These are phyloP conservation scores for Camelus bactrianus DNA, from an alignment of 2,113 vertebrate species.

Conservation along the genomic window DNA sequence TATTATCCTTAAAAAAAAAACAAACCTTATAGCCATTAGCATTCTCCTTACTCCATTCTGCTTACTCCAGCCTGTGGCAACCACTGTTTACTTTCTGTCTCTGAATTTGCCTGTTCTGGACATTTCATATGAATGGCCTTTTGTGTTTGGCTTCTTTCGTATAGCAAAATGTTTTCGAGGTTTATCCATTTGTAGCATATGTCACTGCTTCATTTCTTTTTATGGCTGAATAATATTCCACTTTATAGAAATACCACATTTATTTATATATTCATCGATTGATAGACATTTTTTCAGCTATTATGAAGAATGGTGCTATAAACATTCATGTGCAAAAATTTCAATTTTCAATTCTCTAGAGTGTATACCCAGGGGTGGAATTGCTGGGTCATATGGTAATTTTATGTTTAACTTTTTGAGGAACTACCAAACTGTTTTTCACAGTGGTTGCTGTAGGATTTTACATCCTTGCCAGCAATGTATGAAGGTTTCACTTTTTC, in stretches of 20 bases:
- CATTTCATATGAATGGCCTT: neutral
- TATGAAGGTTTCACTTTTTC: neutral
- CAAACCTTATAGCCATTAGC: neutral
- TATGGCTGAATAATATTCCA: neutral
- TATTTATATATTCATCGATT: slow-evolving; percentile 5
- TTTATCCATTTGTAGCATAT: neutral
- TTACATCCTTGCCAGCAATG: neutral
- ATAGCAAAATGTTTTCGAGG: neutral
- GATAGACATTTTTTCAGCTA: neutral
- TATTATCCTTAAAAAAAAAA: neutral
- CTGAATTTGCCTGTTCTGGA: slow-evolving; percentile 12
- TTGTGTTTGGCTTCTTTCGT: slow-evolving; percentile 43
- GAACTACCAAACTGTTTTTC: neutral
- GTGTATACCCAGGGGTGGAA: neutral
- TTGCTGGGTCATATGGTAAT: neutral
- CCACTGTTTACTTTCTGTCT: neutral
- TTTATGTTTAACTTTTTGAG: neutral
- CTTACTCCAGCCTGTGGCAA: neutral
- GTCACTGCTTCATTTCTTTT: neutral
- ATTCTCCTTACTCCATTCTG: neutral
- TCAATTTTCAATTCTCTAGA: neutral
- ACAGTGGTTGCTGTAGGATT: neutral
- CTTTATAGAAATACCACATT: neutral
- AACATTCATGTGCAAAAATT: slow-evolving; percentile 4
- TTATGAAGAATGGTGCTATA: neutral